Evolutionary conservation across 1,140 invertebrate genomes (phyloP), one percentile per base, ranked within the genome.

Genomic region (Trichogramma pretiosum): DNA sequence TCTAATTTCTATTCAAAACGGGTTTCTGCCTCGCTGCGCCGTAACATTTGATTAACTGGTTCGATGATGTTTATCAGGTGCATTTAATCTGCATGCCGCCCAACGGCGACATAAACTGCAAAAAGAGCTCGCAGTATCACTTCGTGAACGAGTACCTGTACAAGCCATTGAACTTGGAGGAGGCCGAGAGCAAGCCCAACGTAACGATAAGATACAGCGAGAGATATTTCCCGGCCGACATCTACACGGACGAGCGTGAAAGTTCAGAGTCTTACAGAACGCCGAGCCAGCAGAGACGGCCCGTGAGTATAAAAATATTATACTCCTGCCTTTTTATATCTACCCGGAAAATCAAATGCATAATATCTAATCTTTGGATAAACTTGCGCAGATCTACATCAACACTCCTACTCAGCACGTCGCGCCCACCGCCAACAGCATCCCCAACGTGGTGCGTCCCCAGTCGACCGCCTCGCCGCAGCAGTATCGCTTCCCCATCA

Each of bases 81-180:
- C 90, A 94, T 62, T 65, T 94, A 35, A 93, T 93, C 60, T 94
- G 91, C 63, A 92, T 93, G 83, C 89, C 90, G 1, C 86, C 87
- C 4, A 85, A 82, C 28, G 80, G 81, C 35, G 90, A 93, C 58
- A 93, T 91, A 63, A 92, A 84, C 52, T 93, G 90, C 72, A 81
- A 86, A 58, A 85, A 89, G 65, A 91, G 88, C 1, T 84, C 87
- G 1, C 85, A 91, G 57, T 94, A 85, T 61, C 87, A 92, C 60
- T 91, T 93, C 58, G 89, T 94, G 38, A 94, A 94, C 64, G 89
- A 94, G 48, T 93, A 89, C 63, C 73, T 94, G 9, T 93, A 94
- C 75, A 85, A 89, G 59, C 87, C 89, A 4, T 74, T 91, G 56
- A 89, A 90, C 61, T 74, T 82, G 24, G 84, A 87, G 55, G 86